phyloP scores from a whole-genome alignment of 2,797 vertebrate genomes.

The Tangara arthus region DNA sequence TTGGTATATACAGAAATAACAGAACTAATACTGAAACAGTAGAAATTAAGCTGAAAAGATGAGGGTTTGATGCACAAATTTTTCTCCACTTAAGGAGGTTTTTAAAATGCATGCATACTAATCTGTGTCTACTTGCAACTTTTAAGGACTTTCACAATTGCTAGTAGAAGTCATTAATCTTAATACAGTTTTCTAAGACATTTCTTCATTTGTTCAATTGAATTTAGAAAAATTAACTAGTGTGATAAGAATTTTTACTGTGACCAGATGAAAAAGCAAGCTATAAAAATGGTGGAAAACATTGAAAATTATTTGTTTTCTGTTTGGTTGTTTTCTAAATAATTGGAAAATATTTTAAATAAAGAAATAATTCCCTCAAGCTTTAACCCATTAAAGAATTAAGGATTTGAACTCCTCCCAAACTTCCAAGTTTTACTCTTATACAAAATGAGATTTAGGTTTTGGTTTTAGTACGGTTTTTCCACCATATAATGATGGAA shows the following conservation, averaged over 20 bases:
- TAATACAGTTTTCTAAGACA: neutral
- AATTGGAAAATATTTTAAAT: neutral
- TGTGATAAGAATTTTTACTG: neutral
- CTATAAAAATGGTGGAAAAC: neutral
- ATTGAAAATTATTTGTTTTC: neutral
- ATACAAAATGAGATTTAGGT: neutral
- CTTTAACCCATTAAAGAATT: neutral
- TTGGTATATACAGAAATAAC: neutral
- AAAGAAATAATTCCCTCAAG: neutral
- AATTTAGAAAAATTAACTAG: neutral
- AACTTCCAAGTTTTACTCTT: neutral
- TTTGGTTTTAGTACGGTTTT: neutral
- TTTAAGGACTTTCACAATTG: neutral
- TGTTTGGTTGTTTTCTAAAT: neutral
- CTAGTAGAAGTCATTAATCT: neutral
- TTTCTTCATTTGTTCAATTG: neutral
- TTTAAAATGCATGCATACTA: neutral
- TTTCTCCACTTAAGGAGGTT: neutral
- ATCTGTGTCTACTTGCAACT: neutral
- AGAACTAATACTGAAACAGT: fast-evolving
- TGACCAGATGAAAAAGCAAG: neutral
- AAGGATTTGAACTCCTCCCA: neutral
- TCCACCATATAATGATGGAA: too few relatives aligned
- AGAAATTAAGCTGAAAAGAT: neutral
- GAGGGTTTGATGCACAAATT: neutral